Conservation (phyloP, 1,140 invertebrate genomes). For the Mylabris phalerata region DNA sequence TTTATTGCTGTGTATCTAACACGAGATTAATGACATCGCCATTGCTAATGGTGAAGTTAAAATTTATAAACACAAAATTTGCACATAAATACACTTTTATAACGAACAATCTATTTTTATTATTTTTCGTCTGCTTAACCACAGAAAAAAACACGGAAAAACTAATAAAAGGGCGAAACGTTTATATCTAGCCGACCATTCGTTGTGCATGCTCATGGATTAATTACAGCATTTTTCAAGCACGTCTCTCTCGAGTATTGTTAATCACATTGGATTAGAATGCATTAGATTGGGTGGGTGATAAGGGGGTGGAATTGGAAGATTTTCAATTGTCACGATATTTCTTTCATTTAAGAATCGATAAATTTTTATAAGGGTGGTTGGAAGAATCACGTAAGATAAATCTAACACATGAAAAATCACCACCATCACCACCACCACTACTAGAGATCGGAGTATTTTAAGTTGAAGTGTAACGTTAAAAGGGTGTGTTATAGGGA, state of each 20-base stretch:
- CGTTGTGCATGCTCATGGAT: neutral
- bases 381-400: conserved; percentile 14
- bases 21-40: neutral
- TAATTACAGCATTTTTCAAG: neutral
- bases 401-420: conserved; percentile 14
- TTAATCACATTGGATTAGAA: neutral
- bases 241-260: neutral
- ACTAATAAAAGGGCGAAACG: neutral
- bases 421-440: neutral
- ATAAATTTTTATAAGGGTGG: conserved; percentile 1
- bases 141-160: neutral
- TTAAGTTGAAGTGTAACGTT: too few relatives aligned
- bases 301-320: neutral
- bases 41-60: neutral
- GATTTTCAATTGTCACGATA: neutral
- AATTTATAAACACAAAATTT: neutral
- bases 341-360: conserved; percentile 6
- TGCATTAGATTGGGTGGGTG: neutral
- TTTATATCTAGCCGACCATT: neutral
- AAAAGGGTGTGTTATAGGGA: too few relatives aligned
- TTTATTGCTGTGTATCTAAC: neutral
- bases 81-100: neutral
- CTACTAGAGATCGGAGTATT: too few relatives aligned
- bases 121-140: neutral
- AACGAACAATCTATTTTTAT: neutral